Evolutionary conservation across 2,797 vertebrate genomes (phyloP), one percentile per base, ranked within the genome.

Genomic region (Lindbergichthys nudifrons): DNA sequence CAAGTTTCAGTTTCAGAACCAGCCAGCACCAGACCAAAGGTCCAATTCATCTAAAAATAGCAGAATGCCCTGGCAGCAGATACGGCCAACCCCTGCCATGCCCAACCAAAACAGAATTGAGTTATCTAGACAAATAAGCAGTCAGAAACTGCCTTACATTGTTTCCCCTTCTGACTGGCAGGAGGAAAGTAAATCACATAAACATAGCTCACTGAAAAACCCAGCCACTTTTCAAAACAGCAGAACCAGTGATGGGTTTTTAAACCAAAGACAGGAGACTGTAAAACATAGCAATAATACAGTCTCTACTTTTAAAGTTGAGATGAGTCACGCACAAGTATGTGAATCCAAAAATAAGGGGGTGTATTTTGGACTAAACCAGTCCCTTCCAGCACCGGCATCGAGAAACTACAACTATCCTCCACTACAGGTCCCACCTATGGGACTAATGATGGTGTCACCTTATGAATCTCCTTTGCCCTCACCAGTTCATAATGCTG

Each of bases 401-500:
- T 36, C 32, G 2, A 94, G 93, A 71, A 95, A 91, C 75, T 94
- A 94, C 0, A 92, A 87, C 0, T 95, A 95, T 87, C 90, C 94
- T 26, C 90, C 93, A 0, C 79, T 96, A 71, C 94, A 95, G 79
- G 94, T 96, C 70, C 93, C 96, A 0, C 90, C 94, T 0, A 88
- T 96, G 48, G 93, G 96, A 43, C 91, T 95, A 47, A 96, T 96
- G 90, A 95, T 95, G 61, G 95, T 96, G 10, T 97, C 97, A 3
- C 96, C 97, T 16, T 95, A 96, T 1, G 96, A 97, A 70, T 99
- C 98, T 23, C 98, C 98, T 0, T 92, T 97, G 83, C 95, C 97
- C 0, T 99, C 98, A 0, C 98, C 98, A 0, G 94, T 95, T 71
- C 96, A 97, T 82, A 97, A 96, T 75, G 92, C 95, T 3, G 87